A percentile compares a stretch with the other conserved stretches of the same genome.
Evolutionary conservation across 2,888 invertebrate genomes (phyloP).

Genomic region (Folsomia candida): DNA sequence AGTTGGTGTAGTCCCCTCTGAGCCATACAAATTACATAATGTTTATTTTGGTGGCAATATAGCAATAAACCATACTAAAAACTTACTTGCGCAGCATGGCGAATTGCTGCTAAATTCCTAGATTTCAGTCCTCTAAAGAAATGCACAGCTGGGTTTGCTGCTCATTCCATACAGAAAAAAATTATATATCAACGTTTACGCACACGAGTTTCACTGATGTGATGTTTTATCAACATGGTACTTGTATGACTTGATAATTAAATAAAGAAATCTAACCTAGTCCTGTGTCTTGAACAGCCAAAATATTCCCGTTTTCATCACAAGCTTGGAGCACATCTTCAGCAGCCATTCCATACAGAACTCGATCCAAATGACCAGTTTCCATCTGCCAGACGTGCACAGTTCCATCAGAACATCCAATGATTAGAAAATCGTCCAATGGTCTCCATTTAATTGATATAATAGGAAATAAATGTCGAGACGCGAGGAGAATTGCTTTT

Average conservation of each 20-base stretch:
- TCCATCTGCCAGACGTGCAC: conserved; percentile 99
- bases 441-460: conserved; percentile 95
- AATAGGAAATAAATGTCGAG: conserved; percentile 92
- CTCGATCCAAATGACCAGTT: conserved; percentile 87
- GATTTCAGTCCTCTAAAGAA: conserved; percentile 90
- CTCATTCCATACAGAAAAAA: no score
- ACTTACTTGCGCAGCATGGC: conserved; percentile 73
- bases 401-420: conserved; percentile 94
- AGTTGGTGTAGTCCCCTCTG: conserved; percentile 79
- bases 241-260: no score
- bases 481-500: conserved; percentile 91
- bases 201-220: no score
- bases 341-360: conserved; percentile 90
- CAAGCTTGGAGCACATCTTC: conserved; percentile 95
- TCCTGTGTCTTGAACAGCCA: conserved; percentile 65
- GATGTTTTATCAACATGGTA: no score
- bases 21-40: not conserved
- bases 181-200: no score
- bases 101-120: conserved; percentile 88
- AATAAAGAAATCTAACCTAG: no score
- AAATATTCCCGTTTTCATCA: conserved; percentile 73
- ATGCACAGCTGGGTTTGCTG: conserved; percentile 93
- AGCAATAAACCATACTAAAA: not conserved
- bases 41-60: not conserved
- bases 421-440: conserved; percentile 95